Evolutionary conservation across 2,888 invertebrate genomes (phyloP), one percentile per base, ranked within the genome.

Genomic region (Psococerastis gibbosa): DNA sequence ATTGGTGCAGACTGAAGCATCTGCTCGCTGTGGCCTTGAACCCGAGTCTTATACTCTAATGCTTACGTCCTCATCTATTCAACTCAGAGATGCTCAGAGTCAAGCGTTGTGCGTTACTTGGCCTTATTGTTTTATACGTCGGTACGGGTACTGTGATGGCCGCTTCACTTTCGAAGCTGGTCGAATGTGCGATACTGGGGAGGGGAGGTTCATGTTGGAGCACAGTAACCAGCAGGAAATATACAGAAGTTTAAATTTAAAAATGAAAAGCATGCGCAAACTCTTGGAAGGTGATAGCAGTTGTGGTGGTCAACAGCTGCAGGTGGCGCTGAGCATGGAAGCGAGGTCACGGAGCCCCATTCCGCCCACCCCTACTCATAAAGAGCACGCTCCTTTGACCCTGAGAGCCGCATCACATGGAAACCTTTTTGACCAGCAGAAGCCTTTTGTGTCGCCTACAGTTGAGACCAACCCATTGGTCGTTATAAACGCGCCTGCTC

Each of bases 81-180:
- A 83, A 59, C 61, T 85, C 50, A 68, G 76, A 55, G 73, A 75
- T 54, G 65, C 71, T 42, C 71, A 72, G 54, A 69, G 75, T 51
- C 71, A 71, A 50, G 47, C 47, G 13, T 60, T 76, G 16, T 64
- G 75, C 53, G 82, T 75, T 47, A 81, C 76, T 41, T 87, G 85
- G 85, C 85, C 85, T 35, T 84, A 83, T 59, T 72, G 78, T 52
- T 85, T 75, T 56, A 84, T 87, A 50, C 68, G 85, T 47, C 69
- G 81, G 47, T 85, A 87, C 60, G 85, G 85, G n/a, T 82, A 83
- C 54, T 74, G 80, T 51, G 77, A 79, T 58, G 83, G 82, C 33
- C 82, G 79, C 60, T 85, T 87, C 56, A 83, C 82, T 27, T 85
- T 87, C 60, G 85, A 87, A 66, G 85, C 85, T 16, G 85, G 85